Evolutionary conservation across 1,140 invertebrate genomes (phyloP).

Genomic region (Neotoxoptera formosana): DNA sequence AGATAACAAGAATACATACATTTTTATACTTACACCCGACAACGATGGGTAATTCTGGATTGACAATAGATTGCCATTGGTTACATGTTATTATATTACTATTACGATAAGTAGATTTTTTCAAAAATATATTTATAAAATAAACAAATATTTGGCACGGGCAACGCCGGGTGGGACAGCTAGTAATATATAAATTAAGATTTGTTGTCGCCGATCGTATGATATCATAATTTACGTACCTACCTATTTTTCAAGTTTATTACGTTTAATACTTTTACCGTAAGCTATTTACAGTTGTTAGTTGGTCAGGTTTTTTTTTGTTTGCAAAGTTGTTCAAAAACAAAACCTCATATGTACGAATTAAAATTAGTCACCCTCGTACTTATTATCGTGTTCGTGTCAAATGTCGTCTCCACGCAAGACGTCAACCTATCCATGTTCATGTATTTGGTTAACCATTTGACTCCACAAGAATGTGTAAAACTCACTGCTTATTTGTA

Average conservation of each 20-base stretch:
- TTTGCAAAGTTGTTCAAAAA: background rate
- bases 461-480: slow-evolving; percentile 33
- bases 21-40: too few species aligned
- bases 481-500: slow-evolving; percentile 28
- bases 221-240: background rate
- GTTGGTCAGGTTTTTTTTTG: background rate
- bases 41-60: too few species aligned
- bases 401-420: background rate
- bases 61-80: too few species aligned
- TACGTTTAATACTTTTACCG: background rate
- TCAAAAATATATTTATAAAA: too few species aligned
- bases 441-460: slow-evolving; percentile 46
- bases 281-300: background rate
- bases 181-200: background rate
- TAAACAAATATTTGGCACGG: too few species aligned
- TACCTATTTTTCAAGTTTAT: background rate
- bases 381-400: background rate
- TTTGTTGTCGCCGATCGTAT: background rate
- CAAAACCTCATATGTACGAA: background rate
- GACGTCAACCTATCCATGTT: slow-evolving; percentile 30
- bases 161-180: too few species aligned
- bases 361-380: background rate
- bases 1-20: too few species aligned
- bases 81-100: too few species aligned
- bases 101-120: too few species aligned